Base-by-base conservation (phyloP, 2,797 vertebrate genomes). In the Lateolabrax maculatus region DNA sequence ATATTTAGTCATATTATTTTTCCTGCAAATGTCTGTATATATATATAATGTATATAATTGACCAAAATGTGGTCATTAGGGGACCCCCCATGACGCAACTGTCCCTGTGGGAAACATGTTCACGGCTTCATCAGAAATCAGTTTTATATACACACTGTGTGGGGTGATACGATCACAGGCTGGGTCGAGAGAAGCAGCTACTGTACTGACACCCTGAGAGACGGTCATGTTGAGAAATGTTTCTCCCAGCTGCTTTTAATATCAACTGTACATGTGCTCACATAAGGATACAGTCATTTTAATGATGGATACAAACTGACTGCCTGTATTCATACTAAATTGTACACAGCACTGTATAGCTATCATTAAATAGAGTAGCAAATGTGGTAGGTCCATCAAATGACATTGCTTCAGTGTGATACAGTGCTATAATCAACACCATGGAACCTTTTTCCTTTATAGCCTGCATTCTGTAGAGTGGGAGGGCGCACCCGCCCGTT, bases 321-420 rank as follows among this genome's bases (percentile, higher is more conserved):
- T 57, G 48, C n/a, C 39, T 71, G 23, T 58, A 56, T 52, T 70
- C n/a, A 53, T n/a, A 8, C 7, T 65, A 64, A 71, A 78, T 52
- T 51, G 25, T 13, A 1, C 11, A 39, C 56, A 51, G 62, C 61
- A 31, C 56, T 34, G 2, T 49, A 19, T 5, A 51, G 71, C 69
- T 48, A 23, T 55, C 70, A 84, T 85, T 86, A 84, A 84, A 80
- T 77, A 41, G 43, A 82, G 79, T 13, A 70, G 72, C 66, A 72
- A 76, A 90, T 84, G 78, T 75, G 25, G 61, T 6, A 13, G 36
- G 56, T 58, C 81, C 80, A 85, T 91, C 71, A 88, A 65, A 72
- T 76, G 75, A 77, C 74, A 90, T 69, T 66, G 77, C 83, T 65
- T 79, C 57, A 21, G 68, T 43, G 85, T 89, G 78, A 86, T 85